Evolutionary conservation across 1,140 invertebrate species (phyloP), one percentile per base, ranked within the genome.

Genomic region (Bombus confusus): DNA sequence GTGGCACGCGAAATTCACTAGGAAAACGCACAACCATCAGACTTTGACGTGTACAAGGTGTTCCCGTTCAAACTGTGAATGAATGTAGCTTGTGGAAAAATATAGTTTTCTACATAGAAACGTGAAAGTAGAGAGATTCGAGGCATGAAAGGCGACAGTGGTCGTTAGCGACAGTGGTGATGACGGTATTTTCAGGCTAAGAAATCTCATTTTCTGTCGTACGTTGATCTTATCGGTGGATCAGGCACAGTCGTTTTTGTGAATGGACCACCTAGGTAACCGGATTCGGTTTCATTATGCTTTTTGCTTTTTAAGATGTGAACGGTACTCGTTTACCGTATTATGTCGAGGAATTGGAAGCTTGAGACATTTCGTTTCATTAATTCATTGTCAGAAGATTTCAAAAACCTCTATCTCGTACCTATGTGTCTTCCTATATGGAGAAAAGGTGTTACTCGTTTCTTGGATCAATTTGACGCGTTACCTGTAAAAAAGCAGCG

Each of bases 191-290:
- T 72, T n/a, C 13, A 43, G 39, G 39, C 41, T 72, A 41, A n/a
- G 37, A 72, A 72, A 41, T 39, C 34, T 31, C 41, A 47, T 37
- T 47, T 74, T 37, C 47, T 9, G 3, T 12, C 22, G 13, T 57
- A 13, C 8, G 25, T 75, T 57, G 73, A 57, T 75, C 73, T 31
- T 74, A 74, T 74, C 47, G n/a, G 34, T 34, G 73, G 25, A 31
- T 75, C 37, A 37, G 22, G 12, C 3, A 25, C 22, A 8, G 31
- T 6, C 1, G 8, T 57, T 34, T 37, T 34, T 57, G 12, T 47
- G 25, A 41, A 28, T 28, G 41, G 39, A 73, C 39, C 72, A 73
- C 41, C 41, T 73, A 34, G 18, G 43, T 52, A 13, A 52, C 31
- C 3, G 72, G 72, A 47, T 74, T 52, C 9, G 31, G 41, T 52